phyloP scores from a whole-genome alignment of 2,888 invertebrate species.

The Caenorhabditis sp. region DNA sequence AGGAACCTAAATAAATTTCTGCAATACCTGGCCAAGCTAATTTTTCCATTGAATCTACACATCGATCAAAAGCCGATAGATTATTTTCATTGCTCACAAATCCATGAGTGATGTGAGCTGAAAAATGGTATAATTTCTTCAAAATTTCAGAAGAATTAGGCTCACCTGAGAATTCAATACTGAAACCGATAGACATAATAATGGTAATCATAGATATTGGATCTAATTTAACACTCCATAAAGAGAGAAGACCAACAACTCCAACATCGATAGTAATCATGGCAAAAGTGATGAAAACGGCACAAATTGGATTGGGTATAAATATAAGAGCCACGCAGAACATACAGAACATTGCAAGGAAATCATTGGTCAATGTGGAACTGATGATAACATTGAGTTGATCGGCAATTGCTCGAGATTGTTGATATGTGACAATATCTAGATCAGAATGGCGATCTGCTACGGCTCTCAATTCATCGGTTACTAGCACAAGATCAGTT shows the following conservation, averaged over 20 bases:
- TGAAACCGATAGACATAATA: conserved; percentile 78
- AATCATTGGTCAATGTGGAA: conserved; percentile 69
- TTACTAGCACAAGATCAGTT: conserved; percentile 65
- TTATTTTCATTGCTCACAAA: conserved; percentile 83
- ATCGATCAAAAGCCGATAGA: conserved; percentile 78
- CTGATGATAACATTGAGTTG: conserved; percentile 70
- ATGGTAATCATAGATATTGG: conserved; percentile 92
- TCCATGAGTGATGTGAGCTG: conserved; percentile 92
- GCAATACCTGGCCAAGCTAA: conserved; percentile 68
- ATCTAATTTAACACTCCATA: conserved; percentile 88
- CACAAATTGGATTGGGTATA: conserved; percentile 90
- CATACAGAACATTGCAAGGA: conserved; percentile 81
- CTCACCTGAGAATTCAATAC: conserved; percentile 61
- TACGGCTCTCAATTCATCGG: conserved; percentile 56
- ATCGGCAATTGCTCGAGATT: conserved; percentile 67
- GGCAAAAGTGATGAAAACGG: conserved; percentile 87
- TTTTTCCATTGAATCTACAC: conserved; percentile 69
- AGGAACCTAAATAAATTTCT: neutral
- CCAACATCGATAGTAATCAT: conserved; percentile 78
- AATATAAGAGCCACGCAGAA: conserved; percentile 91
- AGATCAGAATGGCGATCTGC: conserved; percentile 62
- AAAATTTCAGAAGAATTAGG: too few relatives aligned
- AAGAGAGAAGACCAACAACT: conserved; percentile 92
- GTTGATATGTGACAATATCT: conserved; percentile 68
- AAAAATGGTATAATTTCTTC: too few relatives aligned